Percentiles rank a stretch among this genome's conserved stretches.
Evolutionary conservation across 1,140 invertebrate species (phyloP).

Genomic region (Conus ventricosus): DNA sequence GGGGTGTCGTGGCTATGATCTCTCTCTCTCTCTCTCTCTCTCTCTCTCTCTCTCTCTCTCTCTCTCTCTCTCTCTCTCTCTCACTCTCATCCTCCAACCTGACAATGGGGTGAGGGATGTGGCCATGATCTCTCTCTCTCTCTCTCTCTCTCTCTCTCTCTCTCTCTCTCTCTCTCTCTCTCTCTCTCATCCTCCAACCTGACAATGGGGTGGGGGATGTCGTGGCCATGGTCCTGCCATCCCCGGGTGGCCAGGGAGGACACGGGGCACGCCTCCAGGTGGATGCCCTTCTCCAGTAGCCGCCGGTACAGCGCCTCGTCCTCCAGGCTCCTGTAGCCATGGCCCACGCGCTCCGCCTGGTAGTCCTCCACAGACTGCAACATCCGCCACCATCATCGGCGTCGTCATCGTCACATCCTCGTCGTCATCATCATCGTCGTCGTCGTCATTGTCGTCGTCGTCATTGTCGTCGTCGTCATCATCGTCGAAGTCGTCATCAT

Average conservation of each 20-base stretch:
- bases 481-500: no score
- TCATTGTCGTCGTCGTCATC: no score
- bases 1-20: no score
- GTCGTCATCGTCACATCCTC: no score
- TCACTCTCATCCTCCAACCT: background rate
- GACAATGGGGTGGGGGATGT: background rate
- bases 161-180: background rate
- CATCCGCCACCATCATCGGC: background rate
- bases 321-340: slow-evolving; percentile 78
- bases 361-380: slow-evolving; percentile 77
- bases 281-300: background rate
- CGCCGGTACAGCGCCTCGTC: background rate
- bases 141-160: background rate
- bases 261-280: background rate
- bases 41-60: background rate
- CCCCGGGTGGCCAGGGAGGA: background rate
- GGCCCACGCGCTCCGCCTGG: slow-evolving; percentile 79
- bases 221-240: background rate
- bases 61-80: background rate
- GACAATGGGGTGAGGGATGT: background rate
- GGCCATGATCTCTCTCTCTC: background rate
- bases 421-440: no score
- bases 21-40: slow-evolving; percentile 10
- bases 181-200: background rate
- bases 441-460: no score